A percentile compares a stretch with the other conserved stretches of the same genome.
Conservation (phyloP, 2,888 invertebrate species). For the Poecilus cupreus region DNA sequence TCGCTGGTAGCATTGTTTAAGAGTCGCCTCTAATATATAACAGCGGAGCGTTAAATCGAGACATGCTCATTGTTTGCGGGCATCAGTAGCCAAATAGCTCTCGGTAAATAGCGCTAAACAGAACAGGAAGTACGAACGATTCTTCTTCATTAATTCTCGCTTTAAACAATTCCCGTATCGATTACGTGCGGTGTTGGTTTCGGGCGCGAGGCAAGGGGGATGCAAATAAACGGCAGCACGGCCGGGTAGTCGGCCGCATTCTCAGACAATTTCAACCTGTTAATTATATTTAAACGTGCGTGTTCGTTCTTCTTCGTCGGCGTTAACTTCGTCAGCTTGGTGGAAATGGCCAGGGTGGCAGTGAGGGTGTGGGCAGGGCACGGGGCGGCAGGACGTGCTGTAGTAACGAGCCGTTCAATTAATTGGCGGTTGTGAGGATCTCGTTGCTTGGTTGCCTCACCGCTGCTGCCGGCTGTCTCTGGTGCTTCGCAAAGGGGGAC, state of each 20-base stretch:
- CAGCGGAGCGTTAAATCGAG: not conserved
- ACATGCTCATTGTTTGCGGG: slow-evolving; percentile 12
- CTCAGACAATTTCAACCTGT: slow-evolving; percentile 57
- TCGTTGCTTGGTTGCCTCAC: not conserved
- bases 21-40: not conserved
- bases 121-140: slow-evolving; percentile 48
- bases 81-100: not conserved
- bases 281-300: slow-evolving; percentile 59
- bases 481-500: not conserved
- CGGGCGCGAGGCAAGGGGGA: not conserved
- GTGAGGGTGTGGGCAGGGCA: not conserved
- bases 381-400: not conserved
- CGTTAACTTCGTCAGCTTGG: slow-evolving; percentile 39
- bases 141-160: slow-evolving; percentile 56
- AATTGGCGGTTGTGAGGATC: slow-evolving; percentile 53
- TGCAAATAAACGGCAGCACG: slow-evolving; percentile 39
- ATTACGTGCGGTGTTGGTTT: slow-evolving; percentile 6
- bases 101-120: slow-evolving; percentile 45
- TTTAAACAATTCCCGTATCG: slow-evolving; percentile 55
- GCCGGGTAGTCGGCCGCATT: slow-evolving; percentile 25
- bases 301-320: slow-evolving; percentile 44
- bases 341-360: not conserved
- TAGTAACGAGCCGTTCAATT: slow-evolving; percentile 57
- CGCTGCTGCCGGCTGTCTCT: not conserved
- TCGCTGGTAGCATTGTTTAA: not conserved